Conservation (phyloP, 2,797 vertebrate genomes). For the Epinephelus malabaricus region DNA sequence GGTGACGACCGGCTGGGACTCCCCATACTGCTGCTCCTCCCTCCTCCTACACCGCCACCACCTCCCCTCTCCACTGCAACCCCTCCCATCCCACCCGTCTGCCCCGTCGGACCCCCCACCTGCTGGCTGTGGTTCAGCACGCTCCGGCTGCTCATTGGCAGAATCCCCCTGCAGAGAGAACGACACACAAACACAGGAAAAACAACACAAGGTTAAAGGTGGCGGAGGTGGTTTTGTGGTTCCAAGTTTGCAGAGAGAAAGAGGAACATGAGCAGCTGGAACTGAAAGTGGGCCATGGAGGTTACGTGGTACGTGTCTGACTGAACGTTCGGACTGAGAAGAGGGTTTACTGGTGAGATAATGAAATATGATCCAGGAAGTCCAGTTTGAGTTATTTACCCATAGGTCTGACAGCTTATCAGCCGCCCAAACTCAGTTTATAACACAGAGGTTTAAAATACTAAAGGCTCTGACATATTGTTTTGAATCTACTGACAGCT, state of each 20-base stretch:
- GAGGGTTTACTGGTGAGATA: no score
- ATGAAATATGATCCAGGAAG: no score
- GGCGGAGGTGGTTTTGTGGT: neutral
- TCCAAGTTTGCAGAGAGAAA: neutral
- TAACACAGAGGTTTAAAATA: no score
- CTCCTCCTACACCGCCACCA: conserved; percentile 41
- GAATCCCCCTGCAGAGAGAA: conserved; percentile 91
- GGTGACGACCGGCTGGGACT: conserved; percentile 98
- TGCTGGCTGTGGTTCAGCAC: conserved; percentile 99
- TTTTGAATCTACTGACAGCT: no score
- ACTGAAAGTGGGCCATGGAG: neutral
- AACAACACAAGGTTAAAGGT: neutral
- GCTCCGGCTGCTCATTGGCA: conserved; percentile 97
- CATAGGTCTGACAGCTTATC: no score
- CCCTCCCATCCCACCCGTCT: conserved; percentile 89
- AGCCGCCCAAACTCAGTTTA: no score
- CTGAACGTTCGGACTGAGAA: neutral
- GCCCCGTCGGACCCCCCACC: conserved; percentile 87
- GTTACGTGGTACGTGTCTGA: neutral
- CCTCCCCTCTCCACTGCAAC: conserved; percentile 86
- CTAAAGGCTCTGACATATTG: no score
- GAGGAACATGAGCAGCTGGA: neutral
- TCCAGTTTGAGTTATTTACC: no score
- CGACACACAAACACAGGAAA: neutral
- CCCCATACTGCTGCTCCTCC: conserved; percentile 93